These are phyloP conservation scores for Aphrophora alni DNA, from an alignment of 2,888 invertebrate genomes.

Conservation along the genomic window DNA sequence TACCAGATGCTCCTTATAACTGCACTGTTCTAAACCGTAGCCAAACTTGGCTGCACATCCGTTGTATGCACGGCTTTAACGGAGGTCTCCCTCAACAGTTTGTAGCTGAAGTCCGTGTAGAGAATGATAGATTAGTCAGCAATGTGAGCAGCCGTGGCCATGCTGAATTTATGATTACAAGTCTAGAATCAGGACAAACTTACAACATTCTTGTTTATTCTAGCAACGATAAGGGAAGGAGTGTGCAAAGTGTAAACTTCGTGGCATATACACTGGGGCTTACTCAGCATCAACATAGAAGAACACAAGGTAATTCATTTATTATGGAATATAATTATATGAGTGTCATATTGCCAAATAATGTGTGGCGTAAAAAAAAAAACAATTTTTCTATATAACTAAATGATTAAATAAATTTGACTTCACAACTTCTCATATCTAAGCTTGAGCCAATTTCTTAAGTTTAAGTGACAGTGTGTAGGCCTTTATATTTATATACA, in stretches of 20 bases:
- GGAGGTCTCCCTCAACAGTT: slow-evolving; percentile 63
- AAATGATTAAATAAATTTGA: too few species aligned
- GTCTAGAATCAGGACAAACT: slow-evolving; percentile 61
- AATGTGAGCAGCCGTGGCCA: slow-evolving; percentile 57
- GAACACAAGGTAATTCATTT: not conserved
- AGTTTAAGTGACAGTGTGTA: too few species aligned
- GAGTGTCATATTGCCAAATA: too few species aligned
- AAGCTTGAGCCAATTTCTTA: too few species aligned
- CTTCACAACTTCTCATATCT: too few species aligned
- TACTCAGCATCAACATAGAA: slow-evolving; percentile 49
- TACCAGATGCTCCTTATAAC: slow-evolving; percentile 61
- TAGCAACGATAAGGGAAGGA: slow-evolving; percentile 65
- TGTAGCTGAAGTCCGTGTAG: slow-evolving; percentile 53
- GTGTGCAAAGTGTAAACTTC: slow-evolving; percentile 58
- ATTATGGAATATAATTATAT: too few species aligned
- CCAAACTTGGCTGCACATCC: slow-evolving; percentile 60
- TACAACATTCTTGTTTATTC: slow-evolving; percentile 61
- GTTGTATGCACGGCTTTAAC: slow-evolving; percentile 63
- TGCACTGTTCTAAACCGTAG: slow-evolving; percentile 61
- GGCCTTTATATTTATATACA: too few species aligned
- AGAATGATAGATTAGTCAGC: slow-evolving; percentile 53
- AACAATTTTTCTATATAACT: too few species aligned
- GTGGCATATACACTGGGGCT: slow-evolving; percentile 59
- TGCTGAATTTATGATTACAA: slow-evolving; percentile 61
- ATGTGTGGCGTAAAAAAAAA: too few species aligned